These are phyloP conservation scores for Siderastrea radians DNA, from an alignment of 92 coral and sea anemone species.

Conservation along the genomic window DNA sequence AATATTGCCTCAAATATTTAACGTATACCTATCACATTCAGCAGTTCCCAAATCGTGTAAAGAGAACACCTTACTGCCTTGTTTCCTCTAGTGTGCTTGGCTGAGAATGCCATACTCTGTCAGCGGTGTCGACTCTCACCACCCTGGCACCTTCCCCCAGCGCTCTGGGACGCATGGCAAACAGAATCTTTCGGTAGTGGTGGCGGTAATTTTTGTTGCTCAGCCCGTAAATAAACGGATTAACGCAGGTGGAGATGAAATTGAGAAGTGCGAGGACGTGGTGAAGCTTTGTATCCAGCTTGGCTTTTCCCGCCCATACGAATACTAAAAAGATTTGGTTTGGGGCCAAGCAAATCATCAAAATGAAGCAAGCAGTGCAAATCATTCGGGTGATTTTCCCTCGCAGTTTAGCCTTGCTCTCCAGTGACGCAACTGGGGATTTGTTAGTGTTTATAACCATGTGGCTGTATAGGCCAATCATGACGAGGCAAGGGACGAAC, in stretches of 20 bases:
- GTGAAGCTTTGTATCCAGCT: conserved; percentile 52
- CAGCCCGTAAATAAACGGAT: conserved; percentile 79
- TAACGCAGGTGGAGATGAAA: conserved; percentile 62
- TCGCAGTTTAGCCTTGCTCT: conserved; percentile 38
- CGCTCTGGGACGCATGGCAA: conserved; percentile 51
- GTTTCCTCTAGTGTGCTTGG: background rate
- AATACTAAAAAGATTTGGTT: conserved; percentile 22
- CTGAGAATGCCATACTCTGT: background rate
- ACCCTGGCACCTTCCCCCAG: background rate
- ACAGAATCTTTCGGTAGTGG: conserved; percentile 64
- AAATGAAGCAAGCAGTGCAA: conserved; percentile 46
- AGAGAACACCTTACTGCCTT: too few species aligned
- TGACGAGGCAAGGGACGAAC: conserved; percentile 49
- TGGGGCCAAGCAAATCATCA: conserved; percentile 71
- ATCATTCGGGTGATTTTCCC: conserved; percentile 68
- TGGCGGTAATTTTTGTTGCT: conserved; percentile 70
- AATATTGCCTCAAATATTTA: too few species aligned
- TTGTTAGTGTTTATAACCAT: conserved; percentile 40
- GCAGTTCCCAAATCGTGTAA: too few species aligned
- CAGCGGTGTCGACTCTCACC: background rate
- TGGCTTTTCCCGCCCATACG: conserved; percentile 1
- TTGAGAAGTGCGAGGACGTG: conserved; percentile 60
- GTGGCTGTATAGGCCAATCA: conserved; percentile 64
- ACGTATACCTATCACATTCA: too few species aligned
- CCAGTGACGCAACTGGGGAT: background rate